Percentiles rank a stretch among this genome's conserved stretches.
Evolutionary conservation across 2,797 vertebrate species (phyloP).

Genomic region (Hephaestus fuliginosus): DNA sequence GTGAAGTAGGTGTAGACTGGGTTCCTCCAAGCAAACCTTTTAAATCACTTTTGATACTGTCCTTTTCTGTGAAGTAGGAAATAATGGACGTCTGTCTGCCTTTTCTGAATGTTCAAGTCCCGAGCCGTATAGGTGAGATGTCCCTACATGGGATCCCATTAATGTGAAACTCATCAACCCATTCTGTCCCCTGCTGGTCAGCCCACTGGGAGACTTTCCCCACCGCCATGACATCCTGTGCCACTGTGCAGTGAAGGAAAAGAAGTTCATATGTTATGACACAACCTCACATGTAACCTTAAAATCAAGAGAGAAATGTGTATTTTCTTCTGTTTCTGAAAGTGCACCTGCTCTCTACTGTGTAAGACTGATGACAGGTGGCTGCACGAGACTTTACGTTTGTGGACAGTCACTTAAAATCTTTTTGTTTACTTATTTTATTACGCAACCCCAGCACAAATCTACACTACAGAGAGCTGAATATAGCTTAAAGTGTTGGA

Average conservation of each 20-base stretch:
- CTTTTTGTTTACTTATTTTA: not conserved
- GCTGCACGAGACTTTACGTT: too few relatives aligned
- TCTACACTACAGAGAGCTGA: not conserved
- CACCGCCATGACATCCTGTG: not conserved
- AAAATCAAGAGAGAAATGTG: not conserved
- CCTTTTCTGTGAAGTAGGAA: conserved; percentile 6
- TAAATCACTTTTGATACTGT: not conserved
- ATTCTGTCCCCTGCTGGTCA: conserved; percentile 35
- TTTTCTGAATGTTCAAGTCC: conserved; percentile 20
- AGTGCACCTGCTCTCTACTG: conserved; percentile 9
- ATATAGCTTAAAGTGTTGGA: not conserved
- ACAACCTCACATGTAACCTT: not conserved
- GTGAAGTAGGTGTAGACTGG: not conserved
- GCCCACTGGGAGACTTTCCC: not conserved
- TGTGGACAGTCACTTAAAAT: too few relatives aligned
- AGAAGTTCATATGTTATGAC: not conserved
- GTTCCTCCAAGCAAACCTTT: not conserved
- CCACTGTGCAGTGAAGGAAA: not conserved
- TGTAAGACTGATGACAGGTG: not conserved
- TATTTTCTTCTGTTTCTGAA: not conserved
- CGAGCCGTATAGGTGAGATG: conserved; percentile 13
- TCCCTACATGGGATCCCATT: not conserved
- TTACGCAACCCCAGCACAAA: not conserved
- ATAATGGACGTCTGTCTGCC: not conserved
- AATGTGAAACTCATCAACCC: not conserved